phyloP scores from a whole-genome alignment of 2,113 vertebrate species.

The Takifugu bimaculatus region DNA sequence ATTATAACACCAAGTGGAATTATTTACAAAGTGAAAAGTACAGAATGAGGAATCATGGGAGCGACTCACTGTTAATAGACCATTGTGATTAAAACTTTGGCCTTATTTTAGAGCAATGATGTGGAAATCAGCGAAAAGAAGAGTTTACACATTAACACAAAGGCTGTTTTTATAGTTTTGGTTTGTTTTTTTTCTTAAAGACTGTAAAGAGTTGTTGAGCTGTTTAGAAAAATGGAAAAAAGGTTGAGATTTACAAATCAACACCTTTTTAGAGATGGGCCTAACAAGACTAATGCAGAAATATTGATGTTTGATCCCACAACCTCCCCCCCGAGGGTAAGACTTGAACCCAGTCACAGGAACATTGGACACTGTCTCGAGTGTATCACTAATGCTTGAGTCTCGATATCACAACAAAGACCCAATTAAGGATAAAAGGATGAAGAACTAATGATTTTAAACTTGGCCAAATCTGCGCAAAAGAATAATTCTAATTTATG shows the following conservation, averaged over 20 bases:
- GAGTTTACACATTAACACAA: conserved; percentile 32
- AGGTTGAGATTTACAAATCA: not conserved
- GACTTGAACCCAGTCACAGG: no score
- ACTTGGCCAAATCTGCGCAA: not conserved
- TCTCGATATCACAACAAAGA: not conserved
- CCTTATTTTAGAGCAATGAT: conserved; percentile 49
- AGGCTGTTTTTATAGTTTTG: no score
- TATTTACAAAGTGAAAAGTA: not conserved
- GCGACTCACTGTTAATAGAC: conserved; percentile 43
- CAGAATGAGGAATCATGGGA: conserved; percentile 12
- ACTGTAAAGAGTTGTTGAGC: not conserved
- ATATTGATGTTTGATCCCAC: no score
- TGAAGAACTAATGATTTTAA: not conserved
- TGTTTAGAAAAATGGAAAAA: no score
- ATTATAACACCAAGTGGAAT: no score
- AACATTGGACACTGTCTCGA: no score
- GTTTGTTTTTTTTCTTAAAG: conserved; percentile 22
- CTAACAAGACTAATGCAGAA: not conserved
- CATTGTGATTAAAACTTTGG: conserved; percentile 52
- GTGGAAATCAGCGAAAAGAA: conserved; percentile 36
- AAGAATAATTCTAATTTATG: not conserved
- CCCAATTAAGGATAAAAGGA: not conserved
- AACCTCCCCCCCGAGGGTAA: no score
- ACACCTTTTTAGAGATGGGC: not conserved
- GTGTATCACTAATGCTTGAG: no score